Conservation (phyloP, 2,797 vertebrate genomes). For the Rhabdomys pumilio region DNA sequence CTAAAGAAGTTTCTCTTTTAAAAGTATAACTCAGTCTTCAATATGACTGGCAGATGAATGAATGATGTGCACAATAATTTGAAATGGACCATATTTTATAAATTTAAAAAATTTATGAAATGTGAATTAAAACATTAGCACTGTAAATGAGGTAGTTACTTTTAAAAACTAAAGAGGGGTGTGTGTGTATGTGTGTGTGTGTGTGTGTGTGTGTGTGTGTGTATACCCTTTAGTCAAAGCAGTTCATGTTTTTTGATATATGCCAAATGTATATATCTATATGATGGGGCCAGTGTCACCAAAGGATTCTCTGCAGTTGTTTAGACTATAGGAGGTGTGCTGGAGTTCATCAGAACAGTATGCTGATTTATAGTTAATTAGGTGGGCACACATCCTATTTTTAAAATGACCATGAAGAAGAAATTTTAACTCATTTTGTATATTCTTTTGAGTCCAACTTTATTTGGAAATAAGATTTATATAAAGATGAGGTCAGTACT, state of each 20-base stretch:
- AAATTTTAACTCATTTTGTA: constrained; percentile 47
- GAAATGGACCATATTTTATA: too few relatives aligned
- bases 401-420: constrained; percentile 62
- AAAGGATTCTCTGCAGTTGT: constrained; percentile 66
- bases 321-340: constrained; percentile 51
- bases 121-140: too few relatives aligned
- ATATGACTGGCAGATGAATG: too few relatives aligned
- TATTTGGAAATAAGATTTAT: constrained; percentile 55
- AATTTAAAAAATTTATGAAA: too few relatives aligned
- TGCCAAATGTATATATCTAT: constrained; percentile 74
- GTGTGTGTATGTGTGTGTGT: constrained; percentile 49
- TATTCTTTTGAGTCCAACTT: constrained; percentile 23
- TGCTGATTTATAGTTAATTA: constrained; percentile 71
- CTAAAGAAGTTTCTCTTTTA: too few relatives aligned
- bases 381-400: neutral
- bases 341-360: constrained; percentile 70
- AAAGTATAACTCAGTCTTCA: too few relatives aligned
- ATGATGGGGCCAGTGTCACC: too few relatives aligned
- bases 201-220: constrained; percentile 62
- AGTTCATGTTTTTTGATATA: constrained; percentile 85
- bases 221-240: constrained; percentile 84
- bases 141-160: constrained; percentile 47
- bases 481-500: neutral
- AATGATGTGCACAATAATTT: too few relatives aligned
- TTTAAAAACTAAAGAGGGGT: too few relatives aligned